phyloP scores from a whole-genome alignment of 2,888 invertebrate genomes.

The Mayetiola destructor region DNA sequence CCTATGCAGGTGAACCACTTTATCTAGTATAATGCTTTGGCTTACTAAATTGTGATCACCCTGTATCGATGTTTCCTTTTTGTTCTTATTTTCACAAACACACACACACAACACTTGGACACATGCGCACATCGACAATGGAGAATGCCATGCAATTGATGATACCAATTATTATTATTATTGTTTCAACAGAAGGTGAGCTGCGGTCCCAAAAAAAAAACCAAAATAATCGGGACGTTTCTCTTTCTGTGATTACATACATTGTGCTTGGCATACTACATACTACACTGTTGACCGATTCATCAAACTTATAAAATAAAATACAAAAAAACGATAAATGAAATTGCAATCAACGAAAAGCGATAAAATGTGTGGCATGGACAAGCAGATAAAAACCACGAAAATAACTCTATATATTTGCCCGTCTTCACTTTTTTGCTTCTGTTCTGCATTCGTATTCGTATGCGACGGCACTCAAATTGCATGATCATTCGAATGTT shows the following conservation, averaged over 20 bases:
- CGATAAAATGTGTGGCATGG: slow-evolving; percentile 7
- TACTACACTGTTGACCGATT: too few relatives aligned
- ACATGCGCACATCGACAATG: not conserved
- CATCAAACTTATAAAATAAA: not conserved
- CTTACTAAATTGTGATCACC: not conserved
- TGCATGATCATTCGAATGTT: not conserved
- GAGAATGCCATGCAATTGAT: not conserved
- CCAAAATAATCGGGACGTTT: too few relatives aligned
- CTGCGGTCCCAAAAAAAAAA: too few relatives aligned
- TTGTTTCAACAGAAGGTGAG: too few relatives aligned
- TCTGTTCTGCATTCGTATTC: not conserved
- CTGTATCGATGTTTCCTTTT: not conserved
- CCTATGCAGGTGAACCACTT: not conserved
- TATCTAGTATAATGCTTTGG: not conserved
- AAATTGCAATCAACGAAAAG: slow-evolving; percentile 3
- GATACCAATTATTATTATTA: not conserved
- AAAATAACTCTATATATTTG: not conserved
- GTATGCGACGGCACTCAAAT: not conserved
- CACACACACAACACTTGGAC: not conserved
- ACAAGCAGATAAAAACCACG: slow-evolving; percentile 8
- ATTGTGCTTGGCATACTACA: too few relatives aligned
- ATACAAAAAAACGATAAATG: not conserved
- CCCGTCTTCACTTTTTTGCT: not conserved
- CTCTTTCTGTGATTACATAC: too few relatives aligned
- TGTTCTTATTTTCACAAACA: not conserved